phyloP scores from a whole-genome alignment of 1,140 invertebrate genomes.

The Bombus sylvicola region DNA sequence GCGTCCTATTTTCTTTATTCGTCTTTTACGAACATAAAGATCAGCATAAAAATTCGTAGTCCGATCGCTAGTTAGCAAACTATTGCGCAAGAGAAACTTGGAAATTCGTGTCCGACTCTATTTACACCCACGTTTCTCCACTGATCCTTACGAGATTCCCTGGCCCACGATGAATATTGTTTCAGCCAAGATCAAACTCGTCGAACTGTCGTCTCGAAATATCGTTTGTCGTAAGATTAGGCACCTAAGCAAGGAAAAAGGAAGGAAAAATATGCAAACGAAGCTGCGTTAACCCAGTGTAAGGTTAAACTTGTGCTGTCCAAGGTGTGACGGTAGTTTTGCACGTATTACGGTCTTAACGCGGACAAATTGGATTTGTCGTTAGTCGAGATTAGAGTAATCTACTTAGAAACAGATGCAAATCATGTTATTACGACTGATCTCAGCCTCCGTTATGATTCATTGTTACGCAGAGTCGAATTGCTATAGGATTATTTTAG shows the following conservation, averaged over 20 bases:
- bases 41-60: too few species aligned
- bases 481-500: not conserved
- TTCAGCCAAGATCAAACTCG: not conserved
- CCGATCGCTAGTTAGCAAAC: too few species aligned
- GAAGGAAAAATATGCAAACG: not conserved
- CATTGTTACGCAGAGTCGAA: not conserved
- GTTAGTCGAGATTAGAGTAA: constrained; percentile 17
- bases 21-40: too few species aligned
- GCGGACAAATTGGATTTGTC: constrained; percentile 9
- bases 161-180: not conserved
- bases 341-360: not conserved
- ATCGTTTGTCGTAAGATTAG: not conserved
- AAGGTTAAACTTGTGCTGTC: too few species aligned
- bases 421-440: constrained; percentile 10
- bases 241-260: not conserved
- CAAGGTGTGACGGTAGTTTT: not conserved
- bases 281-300: not conserved
- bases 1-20: not conserved
- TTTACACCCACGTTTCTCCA: too few species aligned
- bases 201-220: not conserved
- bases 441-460: not conserved
- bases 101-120: too few species aligned
- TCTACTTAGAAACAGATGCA: constrained; percentile 7
- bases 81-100: too few species aligned
- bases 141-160: not conserved